Evolutionary conservation across 1,140 invertebrate genomes (phyloP), one percentile per base, ranked within the genome.

Genomic region (Danaus melanippus): DNA sequence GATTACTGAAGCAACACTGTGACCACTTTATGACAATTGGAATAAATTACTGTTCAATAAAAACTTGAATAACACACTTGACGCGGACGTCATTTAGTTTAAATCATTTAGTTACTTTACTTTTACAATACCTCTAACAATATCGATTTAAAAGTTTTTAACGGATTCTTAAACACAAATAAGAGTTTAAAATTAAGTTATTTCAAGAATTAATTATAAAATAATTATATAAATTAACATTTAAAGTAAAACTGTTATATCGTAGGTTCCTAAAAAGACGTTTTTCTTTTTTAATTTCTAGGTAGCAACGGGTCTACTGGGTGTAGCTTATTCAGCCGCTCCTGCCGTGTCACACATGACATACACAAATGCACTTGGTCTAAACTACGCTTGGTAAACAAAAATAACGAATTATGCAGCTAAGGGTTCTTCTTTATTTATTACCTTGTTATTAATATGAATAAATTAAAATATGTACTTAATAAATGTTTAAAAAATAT

Each of bases 291-390:
- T 45, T 21, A 15, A 53, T 67, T 65, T 48, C 43, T 32, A 86
- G 80, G 76, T 83, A n/a, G 76, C 77, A 65, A 82, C 62, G 40
- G 84, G 86, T 21, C 79, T 89, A 11, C 69, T 89, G 12, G 88
- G 88, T 52, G 88, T 89, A 32, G 88, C 89, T 0, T 91, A 92
- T 72, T 92, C 90, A 1, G 90, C 91, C 15, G 91, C 91, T 5
- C 90, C 91, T 4, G 89, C 90, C 12, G 92, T 92, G 0, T 90
- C 91, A 10, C 91, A 92, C 75, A 90, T 92, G 88, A 88, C 86
- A 39, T 92, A 90, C 79, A 84, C 81, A 70, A 90, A 89, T 53
- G 90, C 89, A 55, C 77, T 90, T 8, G 90, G 91, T 17, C 74
- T 90, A 54, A 86, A 88, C 12, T 90, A 90, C 65, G 79, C 74